Conservation (phyloP, 2,113 vertebrate genomes). For the Tympanuchus pallidicinctus region DNA sequence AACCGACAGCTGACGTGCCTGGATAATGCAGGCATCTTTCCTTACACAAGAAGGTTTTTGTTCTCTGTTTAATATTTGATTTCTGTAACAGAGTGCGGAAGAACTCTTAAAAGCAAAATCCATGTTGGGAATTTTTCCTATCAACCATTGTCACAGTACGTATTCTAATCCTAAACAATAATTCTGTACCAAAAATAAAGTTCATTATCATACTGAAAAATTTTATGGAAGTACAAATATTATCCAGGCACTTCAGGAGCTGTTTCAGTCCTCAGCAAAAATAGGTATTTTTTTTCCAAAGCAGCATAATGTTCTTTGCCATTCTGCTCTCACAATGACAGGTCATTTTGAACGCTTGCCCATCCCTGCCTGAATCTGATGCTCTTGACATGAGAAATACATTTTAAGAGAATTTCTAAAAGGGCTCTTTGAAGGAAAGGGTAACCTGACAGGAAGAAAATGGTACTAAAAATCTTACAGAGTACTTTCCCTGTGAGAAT, state of each 20-base stretch:
- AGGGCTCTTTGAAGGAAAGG: constrained; percentile 10
- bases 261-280: background rate
- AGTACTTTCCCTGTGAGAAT: constrained; percentile 24
- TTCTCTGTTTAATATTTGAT: background rate
- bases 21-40: background rate
- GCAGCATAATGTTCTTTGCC: background rate
- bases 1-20: background rate
- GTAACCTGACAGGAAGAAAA: constrained; percentile 44
- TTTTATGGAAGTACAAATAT: rapidly evolving
- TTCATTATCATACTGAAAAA: background rate
- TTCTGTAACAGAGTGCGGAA: background rate
- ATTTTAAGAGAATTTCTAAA: constrained; percentile 54
- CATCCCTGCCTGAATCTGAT: constrained; percentile 43
- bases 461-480: constrained; percentile 40
- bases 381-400: constrained; percentile 28
- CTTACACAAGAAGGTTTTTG: background rate
- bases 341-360: constrained; percentile 35
- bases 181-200: background rate
- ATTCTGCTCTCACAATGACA: constrained; percentile 1
- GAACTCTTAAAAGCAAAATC: constrained; percentile 7
- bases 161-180: background rate
- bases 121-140: background rate
- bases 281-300: background rate
- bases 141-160: rapidly evolving
- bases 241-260: background rate